A percentile compares a stretch with the other conserved stretches of the same genome.
These are phyloP conservation scores for Tetranychus truncatus DNA, from an alignment of 2,888 invertebrate species.

Conservation along the genomic window DNA sequence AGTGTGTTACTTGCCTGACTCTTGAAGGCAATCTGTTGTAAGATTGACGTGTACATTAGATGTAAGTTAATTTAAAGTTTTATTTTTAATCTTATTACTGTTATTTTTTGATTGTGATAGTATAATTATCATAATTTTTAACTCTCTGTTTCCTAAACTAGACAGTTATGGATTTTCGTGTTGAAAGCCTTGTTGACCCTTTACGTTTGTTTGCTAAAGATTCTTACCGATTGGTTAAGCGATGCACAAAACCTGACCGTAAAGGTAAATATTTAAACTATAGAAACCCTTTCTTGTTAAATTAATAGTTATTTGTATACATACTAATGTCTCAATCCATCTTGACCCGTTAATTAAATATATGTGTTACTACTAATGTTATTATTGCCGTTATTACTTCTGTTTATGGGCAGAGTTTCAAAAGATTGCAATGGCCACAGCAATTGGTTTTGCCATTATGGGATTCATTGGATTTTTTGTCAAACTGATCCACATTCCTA, in stretches of 20 bases:
- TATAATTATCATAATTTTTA: no score
- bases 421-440: constrained; percentile 97
- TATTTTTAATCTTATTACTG: no score
- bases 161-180: not conserved
- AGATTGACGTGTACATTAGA: no score
- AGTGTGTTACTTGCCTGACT: no score
- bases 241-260: constrained; percentile 90
- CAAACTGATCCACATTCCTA: constrained; percentile 97
- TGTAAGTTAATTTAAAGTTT: no score
- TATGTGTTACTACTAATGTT: not conserved
- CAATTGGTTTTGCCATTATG: constrained; percentile 99
- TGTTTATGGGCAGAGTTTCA: constrained; percentile 68
- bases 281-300: not conserved
- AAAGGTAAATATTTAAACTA: constrained; percentile 23
- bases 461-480: constrained; percentile 99
- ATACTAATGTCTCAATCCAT: not conserved
- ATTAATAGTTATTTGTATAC: not conserved
- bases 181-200: constrained; percentile 33
- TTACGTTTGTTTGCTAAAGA: constrained; percentile 93
- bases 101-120: no score
- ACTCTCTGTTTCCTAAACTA: no score
- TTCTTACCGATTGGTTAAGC: constrained; percentile 88
- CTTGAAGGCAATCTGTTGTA: no score
- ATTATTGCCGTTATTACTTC: not conserved
- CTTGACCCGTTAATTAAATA: no score